Conservation (phyloP, 2,888 invertebrate genomes). For the Psylliodes chrysocephalus region DNA sequence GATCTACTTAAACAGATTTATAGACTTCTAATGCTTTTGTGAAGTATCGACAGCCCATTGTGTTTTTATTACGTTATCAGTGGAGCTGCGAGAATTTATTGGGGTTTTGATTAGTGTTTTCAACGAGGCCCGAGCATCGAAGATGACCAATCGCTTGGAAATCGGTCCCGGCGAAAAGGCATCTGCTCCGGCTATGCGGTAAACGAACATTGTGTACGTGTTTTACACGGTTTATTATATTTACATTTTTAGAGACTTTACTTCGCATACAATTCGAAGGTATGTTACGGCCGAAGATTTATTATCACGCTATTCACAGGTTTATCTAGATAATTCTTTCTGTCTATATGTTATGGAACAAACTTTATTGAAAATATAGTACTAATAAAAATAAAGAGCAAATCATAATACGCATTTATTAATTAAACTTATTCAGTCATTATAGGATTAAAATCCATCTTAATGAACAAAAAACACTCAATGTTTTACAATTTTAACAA, state of each 20-base stretch:
- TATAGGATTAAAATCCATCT: too few relatives aligned
- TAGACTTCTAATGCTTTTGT: constrained; percentile 63
- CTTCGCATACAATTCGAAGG: neutral
- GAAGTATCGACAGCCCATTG: constrained; percentile 60
- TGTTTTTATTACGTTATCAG: constrained; percentile 63
- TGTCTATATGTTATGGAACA: too few relatives aligned
- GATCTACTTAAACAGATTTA: constrained; percentile 61
- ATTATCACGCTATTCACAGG: too few relatives aligned
- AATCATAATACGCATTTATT: too few relatives aligned
- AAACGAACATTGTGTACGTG: constrained; percentile 39
- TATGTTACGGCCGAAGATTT: too few relatives aligned
- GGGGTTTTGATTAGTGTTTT: constrained; percentile 56
- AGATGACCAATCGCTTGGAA: constrained; percentile 58
- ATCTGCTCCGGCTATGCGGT: constrained; percentile 56
- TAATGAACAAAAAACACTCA: too few relatives aligned
- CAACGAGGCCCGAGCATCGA: too few relatives aligned
- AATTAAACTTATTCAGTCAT: too few relatives aligned
- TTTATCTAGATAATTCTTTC: too few relatives aligned
- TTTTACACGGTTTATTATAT: constrained; percentile 48
- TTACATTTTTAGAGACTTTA: constrained; percentile 8
- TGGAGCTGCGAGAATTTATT: constrained; percentile 56
- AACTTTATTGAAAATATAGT: too few relatives aligned
- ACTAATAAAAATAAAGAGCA: too few relatives aligned
- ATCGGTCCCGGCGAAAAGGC: constrained; percentile 58
- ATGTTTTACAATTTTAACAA: too few relatives aligned